phyloP scores from a whole-genome alignment of 2,113 vertebrate genomes.

The Acanthisitta chloris region DNA sequence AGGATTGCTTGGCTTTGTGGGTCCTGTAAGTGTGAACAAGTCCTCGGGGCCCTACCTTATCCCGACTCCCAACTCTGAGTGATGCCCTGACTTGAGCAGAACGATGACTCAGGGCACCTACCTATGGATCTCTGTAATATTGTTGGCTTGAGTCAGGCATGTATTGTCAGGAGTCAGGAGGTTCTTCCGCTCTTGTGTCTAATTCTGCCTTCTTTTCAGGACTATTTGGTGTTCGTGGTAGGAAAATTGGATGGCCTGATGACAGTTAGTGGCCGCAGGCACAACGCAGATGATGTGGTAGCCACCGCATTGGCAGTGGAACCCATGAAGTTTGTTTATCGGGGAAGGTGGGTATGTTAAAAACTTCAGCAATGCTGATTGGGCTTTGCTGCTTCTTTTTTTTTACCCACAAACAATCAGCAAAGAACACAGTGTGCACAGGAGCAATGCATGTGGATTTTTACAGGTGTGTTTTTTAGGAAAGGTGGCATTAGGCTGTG shows the following conservation, averaged over 20 bases:
- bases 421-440: background rate
- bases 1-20: constrained; percentile 90
- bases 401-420: background rate
- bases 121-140: background rate
- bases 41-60: background rate
- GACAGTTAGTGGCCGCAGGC: constrained; percentile 87
- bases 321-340: constrained; percentile 97
- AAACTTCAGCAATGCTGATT: background rate
- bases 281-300: constrained; percentile 91
- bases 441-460: background rate
- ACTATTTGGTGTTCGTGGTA: constrained; percentile 88
- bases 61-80: background rate
- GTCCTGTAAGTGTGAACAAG: constrained; percentile 80
- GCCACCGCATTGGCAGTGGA: constrained; percentile 92
- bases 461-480: background rate
- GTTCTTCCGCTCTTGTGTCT: background rate
- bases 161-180: background rate
- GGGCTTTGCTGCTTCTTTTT: background rate
- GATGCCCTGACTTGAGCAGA: background rate
- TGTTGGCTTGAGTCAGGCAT: background rate
- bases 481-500: background rate
- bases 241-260: constrained; percentile 93
- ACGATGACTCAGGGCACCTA: background rate
- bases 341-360: constrained; percentile 84
- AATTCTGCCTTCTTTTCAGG: constrained; percentile 72